A percentile compares a stretch with the other conserved stretches of the same genome.
Evolutionary conservation across 2,888 invertebrate genomes (phyloP).

Genomic region (Apomyelois bistriatella): DNA sequence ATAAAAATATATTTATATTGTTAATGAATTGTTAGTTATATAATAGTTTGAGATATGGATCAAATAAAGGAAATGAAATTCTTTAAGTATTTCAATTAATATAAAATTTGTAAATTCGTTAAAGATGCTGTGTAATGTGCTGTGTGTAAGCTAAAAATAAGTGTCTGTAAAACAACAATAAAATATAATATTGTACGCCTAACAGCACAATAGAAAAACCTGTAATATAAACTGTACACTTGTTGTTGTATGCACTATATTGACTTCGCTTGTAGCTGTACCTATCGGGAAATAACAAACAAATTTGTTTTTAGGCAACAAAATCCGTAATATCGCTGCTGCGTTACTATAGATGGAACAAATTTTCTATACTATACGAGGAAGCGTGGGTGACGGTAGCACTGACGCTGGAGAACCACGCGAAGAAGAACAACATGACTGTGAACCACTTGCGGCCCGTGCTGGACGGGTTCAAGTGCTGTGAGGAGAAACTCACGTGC

Average conservation of each 20-base stretch:
- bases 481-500: conserved; percentile 86
- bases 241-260: neutral
- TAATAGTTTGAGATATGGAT: no score
- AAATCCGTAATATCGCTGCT: conserved; percentile 96
- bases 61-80: no score
- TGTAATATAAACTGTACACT: no score
- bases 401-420: conserved; percentile 87
- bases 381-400: conserved; percentile 91
- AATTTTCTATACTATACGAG: conserved; percentile 94
- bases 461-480: conserved; percentile 87
- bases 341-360: conserved; percentile 95
- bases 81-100: no score
- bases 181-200: no score
- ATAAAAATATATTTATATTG: no score
- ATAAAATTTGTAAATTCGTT: no score
- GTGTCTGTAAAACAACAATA: no score
- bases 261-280: neutral
- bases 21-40: no score
- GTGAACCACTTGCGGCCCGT: conserved; percentile 88
- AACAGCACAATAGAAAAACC: no score
- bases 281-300: neutral
- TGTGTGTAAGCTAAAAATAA: no score
- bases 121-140: no score
- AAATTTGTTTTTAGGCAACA: conserved; percentile 85
- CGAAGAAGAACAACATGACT: conserved; percentile 88